Evolutionary conservation across 64 coral and sea anemone species (phyloP).

Genomic region (Trachythela sp.): DNA sequence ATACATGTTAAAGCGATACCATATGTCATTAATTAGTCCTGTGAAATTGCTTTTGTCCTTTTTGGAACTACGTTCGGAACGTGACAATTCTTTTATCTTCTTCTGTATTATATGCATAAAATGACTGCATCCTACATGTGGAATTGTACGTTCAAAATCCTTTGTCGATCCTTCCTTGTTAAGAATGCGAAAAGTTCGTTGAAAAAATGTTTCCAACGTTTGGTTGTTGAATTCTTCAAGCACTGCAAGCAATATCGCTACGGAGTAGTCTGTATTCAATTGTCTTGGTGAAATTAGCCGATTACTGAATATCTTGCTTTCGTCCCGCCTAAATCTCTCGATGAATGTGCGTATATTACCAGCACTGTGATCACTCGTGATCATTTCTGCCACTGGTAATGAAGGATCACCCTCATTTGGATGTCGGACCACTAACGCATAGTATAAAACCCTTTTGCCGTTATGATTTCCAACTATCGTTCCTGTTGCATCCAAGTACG

Average conservation of each 20-base stretch:
- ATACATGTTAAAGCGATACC: not conserved
- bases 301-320: not conserved
- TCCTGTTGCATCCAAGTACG: slow-evolving; percentile 34
- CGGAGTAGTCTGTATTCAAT: not conserved
- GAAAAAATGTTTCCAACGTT: not conserved
- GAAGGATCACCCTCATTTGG: not conserved
- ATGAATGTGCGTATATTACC: slow-evolving; percentile 11
- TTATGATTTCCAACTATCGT: not conserved
- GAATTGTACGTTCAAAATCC: not conserved
- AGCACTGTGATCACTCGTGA: slow-evolving; percentile 18
- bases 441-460: slow-evolving; percentile 30
- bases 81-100: not conserved
- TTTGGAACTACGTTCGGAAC: not conserved
- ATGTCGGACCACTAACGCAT: slow-evolving; percentile 17
- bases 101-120: slow-evolving; percentile 29
- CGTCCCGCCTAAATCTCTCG: not conserved
- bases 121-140: slow-evolving; percentile 39
- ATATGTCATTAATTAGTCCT: not conserved
- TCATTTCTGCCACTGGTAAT: slow-evolving; percentile 45
- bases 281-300: not conserved
- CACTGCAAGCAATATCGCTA: not conserved
- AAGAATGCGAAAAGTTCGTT: not conserved
- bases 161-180: not conserved
- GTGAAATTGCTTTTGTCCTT: too few relatives aligned
- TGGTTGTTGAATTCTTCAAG: slow-evolving; percentile 9